Conservation (phyloP, 2,797 vertebrate genomes). For the Ptychobarbus kaznakovi region DNA sequence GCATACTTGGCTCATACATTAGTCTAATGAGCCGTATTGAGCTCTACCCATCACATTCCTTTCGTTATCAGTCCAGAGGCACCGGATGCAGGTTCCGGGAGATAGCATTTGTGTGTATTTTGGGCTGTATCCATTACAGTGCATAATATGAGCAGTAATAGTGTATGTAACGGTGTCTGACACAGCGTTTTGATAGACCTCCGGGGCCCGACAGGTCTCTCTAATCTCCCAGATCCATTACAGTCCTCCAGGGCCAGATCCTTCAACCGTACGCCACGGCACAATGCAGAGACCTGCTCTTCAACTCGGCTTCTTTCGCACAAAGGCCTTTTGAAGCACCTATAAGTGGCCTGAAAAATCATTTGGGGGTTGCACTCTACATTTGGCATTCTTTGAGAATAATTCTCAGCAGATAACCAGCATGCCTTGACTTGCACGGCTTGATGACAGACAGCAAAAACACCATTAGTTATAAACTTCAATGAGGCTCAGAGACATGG, state of each 20-base stretch:
- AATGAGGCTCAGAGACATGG: slow-evolving; percentile 61
- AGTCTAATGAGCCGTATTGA: neutral
- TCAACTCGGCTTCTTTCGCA: slow-evolving; percentile 55
- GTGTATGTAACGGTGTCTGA: slow-evolving; percentile 62
- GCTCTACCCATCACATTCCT: neutral
- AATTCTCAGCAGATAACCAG: slow-evolving; percentile 72
- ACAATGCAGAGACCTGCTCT: slow-evolving; percentile 60
- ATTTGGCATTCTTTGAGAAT: slow-evolving; percentile 75
- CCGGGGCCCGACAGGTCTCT: slow-evolving; percentile 54
- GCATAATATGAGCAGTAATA: slow-evolving; percentile 64
- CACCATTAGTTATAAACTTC: slow-evolving; percentile 58
- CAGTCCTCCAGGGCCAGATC: slow-evolving; percentile 67
- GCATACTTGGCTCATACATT: neutral
- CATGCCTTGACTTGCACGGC: slow-evolving; percentile 74
- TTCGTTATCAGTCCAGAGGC: neutral
- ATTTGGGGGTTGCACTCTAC: slow-evolving; percentile 72
- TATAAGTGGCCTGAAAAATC: slow-evolving; percentile 68
- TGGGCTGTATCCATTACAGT: slow-evolving; percentile 66
- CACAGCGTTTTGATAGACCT: slow-evolving; percentile 60
- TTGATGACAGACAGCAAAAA: slow-evolving; percentile 74
- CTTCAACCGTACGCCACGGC: slow-evolving; percentile 64
- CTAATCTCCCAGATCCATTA: slow-evolving; percentile 62
- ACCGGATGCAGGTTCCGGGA: slow-evolving; percentile 7
- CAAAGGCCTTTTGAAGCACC: slow-evolving; percentile 73
- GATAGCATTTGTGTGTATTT: slow-evolving; percentile 52